Evolutionary conservation across 2,888 invertebrate genomes (phyloP).

Genomic region (Syritta pipiens): DNA sequence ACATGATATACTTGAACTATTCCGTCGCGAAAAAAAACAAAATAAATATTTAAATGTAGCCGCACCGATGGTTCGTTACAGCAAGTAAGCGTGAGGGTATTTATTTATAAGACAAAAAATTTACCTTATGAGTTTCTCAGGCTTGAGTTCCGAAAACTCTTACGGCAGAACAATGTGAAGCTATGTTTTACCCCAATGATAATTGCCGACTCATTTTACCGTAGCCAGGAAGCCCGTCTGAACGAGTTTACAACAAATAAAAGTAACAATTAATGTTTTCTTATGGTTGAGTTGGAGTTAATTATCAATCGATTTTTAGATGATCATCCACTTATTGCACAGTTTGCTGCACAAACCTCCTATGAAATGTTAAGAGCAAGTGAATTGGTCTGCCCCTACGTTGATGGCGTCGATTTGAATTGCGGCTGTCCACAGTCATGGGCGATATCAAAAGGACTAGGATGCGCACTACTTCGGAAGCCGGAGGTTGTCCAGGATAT

Average conservation of each 20-base stretch:
- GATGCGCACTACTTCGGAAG: conserved; percentile 89
- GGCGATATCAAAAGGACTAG: conserved; percentile 95
- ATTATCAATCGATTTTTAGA: conserved; percentile 76
- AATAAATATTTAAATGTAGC: conserved; percentile 87
- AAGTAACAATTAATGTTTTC: conserved; percentile 73
- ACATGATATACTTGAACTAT: conserved; percentile 83
- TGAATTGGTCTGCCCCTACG: conserved; percentile 89
- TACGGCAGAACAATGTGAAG: conserved; percentile 91
- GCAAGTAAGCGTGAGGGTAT: conserved; percentile 82
- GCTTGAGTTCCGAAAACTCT: conserved; percentile 87
- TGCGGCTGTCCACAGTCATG: conserved; percentile 98
- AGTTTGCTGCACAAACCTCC: conserved; percentile 94
- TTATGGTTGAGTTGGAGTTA: too few species aligned
- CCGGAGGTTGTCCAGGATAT: conserved; percentile 92
- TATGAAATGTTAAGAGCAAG: conserved; percentile 92
- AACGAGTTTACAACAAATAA: conserved; percentile 89
- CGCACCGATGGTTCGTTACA: conserved; percentile 98
- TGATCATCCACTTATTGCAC: conserved; percentile 93
- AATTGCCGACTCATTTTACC: conserved; percentile 94
- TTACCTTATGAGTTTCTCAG: conserved; percentile 76
- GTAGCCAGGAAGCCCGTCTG: conserved; percentile 90
- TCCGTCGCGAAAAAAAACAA: conserved; percentile 80
- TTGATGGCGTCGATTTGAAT: conserved; percentile 96
- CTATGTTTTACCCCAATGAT: conserved; percentile 98
- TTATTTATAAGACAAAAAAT: neutral